Evolutionary conservation across 2,888 invertebrate species (phyloP).

Genomic region (Ommatoiulus sabulosus): DNA sequence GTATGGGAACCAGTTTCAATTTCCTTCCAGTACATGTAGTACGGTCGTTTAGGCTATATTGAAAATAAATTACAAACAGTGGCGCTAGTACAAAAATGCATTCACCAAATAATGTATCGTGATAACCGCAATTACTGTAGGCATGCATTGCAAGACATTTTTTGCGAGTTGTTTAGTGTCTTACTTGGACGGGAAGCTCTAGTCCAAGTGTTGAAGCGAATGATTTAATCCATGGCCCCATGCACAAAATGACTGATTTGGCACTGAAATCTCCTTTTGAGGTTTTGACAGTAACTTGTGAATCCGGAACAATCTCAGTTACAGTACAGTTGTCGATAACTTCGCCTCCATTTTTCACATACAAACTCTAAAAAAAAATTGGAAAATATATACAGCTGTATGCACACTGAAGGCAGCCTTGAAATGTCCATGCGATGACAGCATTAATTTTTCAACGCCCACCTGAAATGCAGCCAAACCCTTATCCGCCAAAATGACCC

Average conservation of each 20-base stretch:
- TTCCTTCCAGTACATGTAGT: slow-evolving; percentile 54
- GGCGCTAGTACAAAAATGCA: not conserved
- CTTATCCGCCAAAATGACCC: slow-evolving; percentile 50
- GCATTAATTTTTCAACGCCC: not conserved
- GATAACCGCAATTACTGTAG: not conserved
- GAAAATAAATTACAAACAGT: not conserved
- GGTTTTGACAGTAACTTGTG: not conserved
- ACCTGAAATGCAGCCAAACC: slow-evolving; percentile 53
- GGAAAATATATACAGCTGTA: not conserved
- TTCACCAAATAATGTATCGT: not conserved
- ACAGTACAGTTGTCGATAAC: slow-evolving; percentile 52
- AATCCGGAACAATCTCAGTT: not conserved
- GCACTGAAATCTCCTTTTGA: slow-evolving; percentile 33
- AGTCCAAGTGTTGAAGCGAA: slow-evolving; percentile 42
- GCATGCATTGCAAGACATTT: not conserved
- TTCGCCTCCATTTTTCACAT: slow-evolving; percentile 37
- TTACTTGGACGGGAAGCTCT: slow-evolving; percentile 47
- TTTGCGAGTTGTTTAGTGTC: not conserved
- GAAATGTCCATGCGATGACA: not conserved
- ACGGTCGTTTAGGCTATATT: slow-evolving; percentile 34
- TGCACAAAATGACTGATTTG: slow-evolving; percentile 48
- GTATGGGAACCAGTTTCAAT: not conserved
- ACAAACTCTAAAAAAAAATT: not conserved
- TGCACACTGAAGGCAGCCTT: not conserved
- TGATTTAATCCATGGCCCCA: slow-evolving; percentile 42